Evolutionary conservation across 1,140 invertebrate species (phyloP), one percentile per base, ranked within the genome.

Genomic region (Rhynchophorus ferrugineus): DNA sequence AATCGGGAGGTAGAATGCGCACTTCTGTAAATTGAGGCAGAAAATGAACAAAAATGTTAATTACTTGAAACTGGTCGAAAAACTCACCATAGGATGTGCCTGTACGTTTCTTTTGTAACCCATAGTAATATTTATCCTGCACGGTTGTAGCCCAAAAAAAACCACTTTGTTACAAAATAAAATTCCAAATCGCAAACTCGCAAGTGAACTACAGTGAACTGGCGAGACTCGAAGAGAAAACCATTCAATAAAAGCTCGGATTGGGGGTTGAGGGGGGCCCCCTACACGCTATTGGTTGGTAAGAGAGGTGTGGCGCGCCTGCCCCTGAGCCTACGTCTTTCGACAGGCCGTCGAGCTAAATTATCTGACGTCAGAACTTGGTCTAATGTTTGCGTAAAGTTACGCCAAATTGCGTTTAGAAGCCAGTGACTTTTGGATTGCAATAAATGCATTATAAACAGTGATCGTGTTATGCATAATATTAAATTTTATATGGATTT

Each of bases 41-140:
- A n/a, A n/a, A n/a, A n/a, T n/a, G n/a, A n/a, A n/a, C n/a, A n/a
- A n/a, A n/a, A n/a, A n/a, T n/a, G n/a, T n/a, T n/a, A n/a, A n/a
- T n/a, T n/a, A n/a, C n/a, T n/a, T n/a, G n/a, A n/a, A n/a, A n/a
- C n/a, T n/a, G n/a, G n/a, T n/a, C n/a, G n/a, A n/a, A n/a, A n/a
- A n/a, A n/a, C 56, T 18, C 49, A 58, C 56, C 56, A 54, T n/a
- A 24, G 56, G 51, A 41, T 53, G 51, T 19, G 56, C 56, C 33
- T 58, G 56, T 9, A 58, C 34, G 16, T 35, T 21, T 33, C 56
- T 54, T 21, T 52, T 54, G 43, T 58, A 58, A 41, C 56, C 56
- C 56, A 58, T 58, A 11, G 13, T 51, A 29, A 29, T 5, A 6
- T 11, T 29, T 29, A 6, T 29, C 5, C 24, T 11, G 24, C 24